A percentile compares a stretch with the other conserved stretches of the same genome.
Evolutionary conservation across 2,888 invertebrate genomes (phyloP).

Genomic region (Pocota personata): DNA sequence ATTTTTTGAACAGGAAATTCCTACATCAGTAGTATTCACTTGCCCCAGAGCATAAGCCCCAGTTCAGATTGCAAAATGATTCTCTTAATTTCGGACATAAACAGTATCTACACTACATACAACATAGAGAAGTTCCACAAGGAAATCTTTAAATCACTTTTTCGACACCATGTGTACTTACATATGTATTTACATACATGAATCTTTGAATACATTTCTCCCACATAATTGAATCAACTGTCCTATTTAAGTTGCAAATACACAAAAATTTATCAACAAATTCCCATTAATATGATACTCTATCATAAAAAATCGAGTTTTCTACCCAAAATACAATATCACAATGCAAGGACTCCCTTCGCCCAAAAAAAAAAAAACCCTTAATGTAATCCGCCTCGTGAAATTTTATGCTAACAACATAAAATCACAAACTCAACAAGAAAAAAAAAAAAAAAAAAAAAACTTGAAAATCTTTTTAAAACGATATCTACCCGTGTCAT

Average conservation of each 20-base stretch:
- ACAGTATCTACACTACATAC: no score
- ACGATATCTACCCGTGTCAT: slow-evolving; percentile 71
- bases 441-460: slow-evolving; percentile 33
- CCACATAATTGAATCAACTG: slow-evolving; percentile 10
- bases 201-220: neutral
- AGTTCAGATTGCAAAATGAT: no score
- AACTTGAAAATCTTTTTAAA: slow-evolving; percentile 68
- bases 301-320: slow-evolving; percentile 56
- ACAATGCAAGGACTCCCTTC: slow-evolving; percentile 24
- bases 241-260: neutral
- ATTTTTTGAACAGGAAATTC: no score
- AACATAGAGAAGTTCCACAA: no score
- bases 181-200: no score
- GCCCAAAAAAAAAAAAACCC: slow-evolving; percentile 13
- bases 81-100: no score
- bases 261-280: slow-evolving; percentile 19
- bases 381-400: slow-evolving; percentile 72
- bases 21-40: no score
- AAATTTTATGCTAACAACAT: slow-evolving; percentile 74
- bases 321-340: slow-evolving; percentile 30
- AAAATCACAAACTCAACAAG: slow-evolving; percentile 69
- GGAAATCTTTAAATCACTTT: no score
- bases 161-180: no score
- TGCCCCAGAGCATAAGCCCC: no score
- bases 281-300: slow-evolving; percentile 37